Base-by-base conservation (phyloP, 2,797 vertebrate genomes). In the Esox masquinongy region DNA sequence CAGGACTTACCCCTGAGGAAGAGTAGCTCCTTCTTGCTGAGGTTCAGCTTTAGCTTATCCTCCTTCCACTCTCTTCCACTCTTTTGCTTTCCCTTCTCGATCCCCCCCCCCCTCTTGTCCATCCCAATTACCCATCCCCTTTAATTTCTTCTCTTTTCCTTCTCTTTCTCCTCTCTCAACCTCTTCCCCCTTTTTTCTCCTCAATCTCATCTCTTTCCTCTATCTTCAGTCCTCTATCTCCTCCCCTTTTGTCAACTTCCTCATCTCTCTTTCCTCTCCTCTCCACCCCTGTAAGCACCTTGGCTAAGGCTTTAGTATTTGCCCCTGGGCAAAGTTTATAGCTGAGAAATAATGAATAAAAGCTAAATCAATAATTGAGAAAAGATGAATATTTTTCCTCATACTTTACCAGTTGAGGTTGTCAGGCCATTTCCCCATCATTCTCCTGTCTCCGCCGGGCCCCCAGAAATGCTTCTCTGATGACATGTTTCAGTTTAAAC, bases 401-500 rank as follows among this genome's bases (percentile, higher is more conserved):
- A 61, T 26, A 61, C 56, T n/a, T n/a, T n/a, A n/a, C n/a, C n/a
- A n/a, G n/a, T n/a, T n/a, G n/a, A n/a, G n/a, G 1, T 24, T 61
- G 56, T 56, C 53, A 22, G 22, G 70, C 31, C 67, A 14, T 72
- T 77, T 85, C 77, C 50, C 39, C 69, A 75, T 79, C 24, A 80
- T 83, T 83, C 83, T 73, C 74, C 77, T 79, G 72, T 79, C 53
- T 15, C 53, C 36, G 6, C 74, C 19, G 5, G 11, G 53, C 26
- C 61, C 12, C 43, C 43, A 76, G 43, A 83, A 50, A 8, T 68
- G 39, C 22, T 73, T 78, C 72, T 78, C 43, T n/a, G 22, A 72
- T 47, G 26, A 61, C 71, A 50, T 61, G 29, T 43, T 43, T 56
- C 71, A 16, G 63, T 75, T 75, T 74, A 75, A 39, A 72, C 80